Evolutionary conservation across 2,113 vertebrate genomes (phyloP), one percentile per base, ranked within the genome.

Genomic region (Pseudolaguvia tuberculata): DNA sequence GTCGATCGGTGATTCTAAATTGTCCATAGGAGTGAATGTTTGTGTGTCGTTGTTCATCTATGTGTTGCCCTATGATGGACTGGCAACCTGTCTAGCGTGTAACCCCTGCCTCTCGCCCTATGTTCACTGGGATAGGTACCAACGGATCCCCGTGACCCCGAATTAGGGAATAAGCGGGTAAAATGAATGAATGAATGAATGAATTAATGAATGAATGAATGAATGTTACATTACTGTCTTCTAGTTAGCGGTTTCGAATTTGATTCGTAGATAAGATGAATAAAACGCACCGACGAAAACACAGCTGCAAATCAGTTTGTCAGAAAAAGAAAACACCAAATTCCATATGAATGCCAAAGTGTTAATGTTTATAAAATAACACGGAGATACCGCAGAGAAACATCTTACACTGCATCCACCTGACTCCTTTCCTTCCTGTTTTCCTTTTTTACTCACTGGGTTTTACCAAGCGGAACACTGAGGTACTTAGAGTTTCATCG

Each of bases 381-480:
- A 48, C 7, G 7, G 7, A 66, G 15, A 66, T 7, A 25, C 4
- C 21, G 7, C 21, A 47, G 14, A 9, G 14, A 70, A 21, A 56
- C 18, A 8, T 21, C 51, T 56, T 70, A 70, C 50, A 35, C 35
- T 21, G n/a, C 57, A 45, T 72, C 55, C 74, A 74, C 71, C 67
- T 73, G 70, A 73, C 63, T 2, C 70, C 55, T 20, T 52, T 35
- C 62, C 56, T 29, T 68, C 56, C 72, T 73, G 63, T 27, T 58
- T 25, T 27, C 55, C 42, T 59, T 59, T 73, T 59, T 72, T 47
- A 2, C 17, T 25, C 27, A 18, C 29, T 25, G n/a, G 14, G 17
- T 55, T 35, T 35, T 25, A 20, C 17, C 2, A 45, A 14, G 21
- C 23, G 7, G 50, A 6, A 8, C 17, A 67, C 63, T 29, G 23